phyloP scores from a whole-genome alignment of 2,888 invertebrate genomes.

The Apodemia hepburni region DNA sequence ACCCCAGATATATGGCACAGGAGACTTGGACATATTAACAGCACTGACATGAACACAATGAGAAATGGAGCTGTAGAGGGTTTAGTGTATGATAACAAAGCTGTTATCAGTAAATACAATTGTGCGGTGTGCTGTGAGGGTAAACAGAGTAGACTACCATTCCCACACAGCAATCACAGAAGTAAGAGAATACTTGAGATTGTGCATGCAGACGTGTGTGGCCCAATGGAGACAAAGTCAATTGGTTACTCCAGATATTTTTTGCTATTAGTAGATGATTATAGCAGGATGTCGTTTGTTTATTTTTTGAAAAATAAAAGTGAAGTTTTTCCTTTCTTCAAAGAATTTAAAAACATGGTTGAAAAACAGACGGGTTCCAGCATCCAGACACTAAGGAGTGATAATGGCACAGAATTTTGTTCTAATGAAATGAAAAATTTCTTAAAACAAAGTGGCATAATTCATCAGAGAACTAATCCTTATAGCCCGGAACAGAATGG shows the following conservation, averaged over 20 bases:
- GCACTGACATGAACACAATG: conserved; percentile 27
- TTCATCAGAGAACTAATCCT: conserved; percentile 37
- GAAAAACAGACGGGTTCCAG: conserved; percentile 34
- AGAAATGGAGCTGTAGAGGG: conserved; percentile 31
- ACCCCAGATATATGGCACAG: conserved; percentile 28
- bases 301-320: conserved; percentile 23
- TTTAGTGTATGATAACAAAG: conserved; percentile 27
- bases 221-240: conserved; percentile 24
- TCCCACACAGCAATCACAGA: conserved; percentile 21
- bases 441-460: conserved; percentile 34
- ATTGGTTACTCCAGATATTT: conserved; percentile 22
- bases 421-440: conserved; percentile 18
- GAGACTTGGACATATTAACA: conserved; percentile 31
- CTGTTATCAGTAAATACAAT: conserved; percentile 22
- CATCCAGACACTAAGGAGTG: conserved; percentile 34
- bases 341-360: conserved; percentile 24
- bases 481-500: conserved; percentile 43
- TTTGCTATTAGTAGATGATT: conserved; percentile 30
- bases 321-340: conserved; percentile 24
- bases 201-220: conserved; percentile 27
- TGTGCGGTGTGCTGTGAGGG: conserved; percentile 31
- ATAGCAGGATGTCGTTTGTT: conserved; percentile 23
- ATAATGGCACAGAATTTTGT: conserved; percentile 15
- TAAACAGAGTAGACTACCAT: conserved; percentile 27
- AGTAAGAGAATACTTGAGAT: conserved; percentile 22